These are phyloP conservation scores for Acropora yongei DNA, from an alignment of 64 coral and sea anemone genomes.

Conservation along the genomic window DNA sequence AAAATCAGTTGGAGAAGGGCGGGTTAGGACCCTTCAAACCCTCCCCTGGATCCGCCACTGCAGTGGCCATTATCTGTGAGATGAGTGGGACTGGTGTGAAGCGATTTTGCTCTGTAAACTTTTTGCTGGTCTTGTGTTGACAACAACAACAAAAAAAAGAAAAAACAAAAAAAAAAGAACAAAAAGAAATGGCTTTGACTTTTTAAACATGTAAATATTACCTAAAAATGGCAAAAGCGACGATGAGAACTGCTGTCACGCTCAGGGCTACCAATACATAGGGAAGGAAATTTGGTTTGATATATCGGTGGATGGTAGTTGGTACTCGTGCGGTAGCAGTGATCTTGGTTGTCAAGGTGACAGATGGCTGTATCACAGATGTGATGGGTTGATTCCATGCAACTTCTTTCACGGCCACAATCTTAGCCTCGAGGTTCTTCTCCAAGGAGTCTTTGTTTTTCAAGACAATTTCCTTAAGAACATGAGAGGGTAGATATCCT, in stretches of 20 bases:
- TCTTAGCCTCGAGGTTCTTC: not conserved
- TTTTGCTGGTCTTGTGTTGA: too few relatives aligned
- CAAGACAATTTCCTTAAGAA: slow-evolving; percentile 1
- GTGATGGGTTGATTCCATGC: too few relatives aligned
- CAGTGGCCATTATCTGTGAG: too few relatives aligned
- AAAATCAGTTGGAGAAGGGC: not conserved
- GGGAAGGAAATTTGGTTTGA: slow-evolving; percentile 1
- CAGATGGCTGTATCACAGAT: not conserved
- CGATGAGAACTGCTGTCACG: not conserved
- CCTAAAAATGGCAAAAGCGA: slow-evolving; percentile 17
- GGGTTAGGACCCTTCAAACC: not conserved
- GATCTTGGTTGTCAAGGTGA: not conserved
- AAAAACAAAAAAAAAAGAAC: too few relatives aligned
- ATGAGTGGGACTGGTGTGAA: too few relatives aligned
- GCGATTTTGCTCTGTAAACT: too few relatives aligned
- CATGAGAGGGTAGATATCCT: slow-evolving; percentile 9
- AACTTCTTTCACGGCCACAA: slow-evolving; percentile 16
- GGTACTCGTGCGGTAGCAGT: not conserved
- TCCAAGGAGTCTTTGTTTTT: not conserved
- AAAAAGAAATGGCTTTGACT: too few relatives aligned
- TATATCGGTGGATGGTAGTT: not conserved
- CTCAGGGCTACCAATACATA: slow-evolving; percentile 13
- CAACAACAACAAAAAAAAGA: too few relatives aligned
- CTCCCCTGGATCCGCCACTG: too few relatives aligned
- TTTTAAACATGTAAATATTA: not conserved